Conservation (phyloP, 2,888 invertebrate species). For the Blastobasis adustella region DNA sequence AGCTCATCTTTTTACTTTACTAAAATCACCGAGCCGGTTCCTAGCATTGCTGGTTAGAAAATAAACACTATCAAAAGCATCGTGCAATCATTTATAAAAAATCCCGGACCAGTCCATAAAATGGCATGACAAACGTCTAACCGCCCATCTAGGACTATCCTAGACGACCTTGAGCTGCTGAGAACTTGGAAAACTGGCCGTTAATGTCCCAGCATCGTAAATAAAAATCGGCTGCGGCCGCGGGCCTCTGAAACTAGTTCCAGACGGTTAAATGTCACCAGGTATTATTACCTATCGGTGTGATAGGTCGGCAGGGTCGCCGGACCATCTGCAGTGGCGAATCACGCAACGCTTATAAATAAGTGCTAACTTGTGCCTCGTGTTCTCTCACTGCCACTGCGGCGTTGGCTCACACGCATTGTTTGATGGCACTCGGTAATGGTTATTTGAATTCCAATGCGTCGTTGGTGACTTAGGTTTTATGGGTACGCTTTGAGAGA, state of each 20-base stretch:
- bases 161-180: conserved; percentile 21
- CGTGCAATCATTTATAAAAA: too few species aligned
- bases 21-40: too few species aligned
- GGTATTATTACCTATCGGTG: conserved; percentile 51
- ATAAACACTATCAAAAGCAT: too few species aligned
- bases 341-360: conserved; percentile 17
- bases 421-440: too few species aligned
- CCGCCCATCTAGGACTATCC: conserved; percentile 10
- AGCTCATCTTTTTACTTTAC: too few species aligned
- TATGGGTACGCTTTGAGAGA: too few species aligned
- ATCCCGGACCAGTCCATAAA: too few species aligned
- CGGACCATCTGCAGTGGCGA: conserved; percentile 22
- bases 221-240: conserved; percentile 25
- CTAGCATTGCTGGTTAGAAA: too few species aligned
- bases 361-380: background rate
- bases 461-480: too few species aligned
- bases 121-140: too few species aligned
- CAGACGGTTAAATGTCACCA: conserved; percentile 54
- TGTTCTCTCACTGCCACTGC: too few species aligned
- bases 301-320: conserved; percentile 42
- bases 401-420: background rate
- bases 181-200: conserved; percentile 35
- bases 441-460: too few species aligned
- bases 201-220: conserved; percentile 23
- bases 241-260: conserved; percentile 54